phyloP scores from a whole-genome alignment of 37 sponge, comb jelly and placozoan species.

The Halichondria panicea region DNA sequence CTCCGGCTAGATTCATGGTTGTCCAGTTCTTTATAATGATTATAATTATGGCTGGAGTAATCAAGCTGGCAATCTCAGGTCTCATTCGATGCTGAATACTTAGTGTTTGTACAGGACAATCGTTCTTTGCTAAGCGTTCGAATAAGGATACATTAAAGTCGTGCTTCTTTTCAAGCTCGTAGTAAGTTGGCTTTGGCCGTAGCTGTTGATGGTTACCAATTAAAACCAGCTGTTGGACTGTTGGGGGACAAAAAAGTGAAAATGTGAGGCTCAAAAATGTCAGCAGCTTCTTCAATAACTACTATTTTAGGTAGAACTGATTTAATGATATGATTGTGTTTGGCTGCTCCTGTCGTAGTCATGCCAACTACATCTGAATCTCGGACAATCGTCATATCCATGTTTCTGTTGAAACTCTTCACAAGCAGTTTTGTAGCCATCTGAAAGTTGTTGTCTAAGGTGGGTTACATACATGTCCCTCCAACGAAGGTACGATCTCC shows the following conservation, averaged over 20 bases:
- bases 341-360: constrained; percentile 96
- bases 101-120: constrained; percentile 59
- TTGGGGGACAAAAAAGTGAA: constrained; percentile 79
- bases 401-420: no score
- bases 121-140: constrained; percentile 67
- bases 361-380: constrained; percentile 84
- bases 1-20: constrained; percentile 49
- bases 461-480: no score
- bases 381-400: constrained; percentile 34
- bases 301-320: constrained; percentile 79
- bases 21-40: constrained; percentile 37
- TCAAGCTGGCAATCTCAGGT: constrained; percentile 79
- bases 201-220: constrained; percentile 98
- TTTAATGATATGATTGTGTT: constrained; percentile 63
- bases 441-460: no score
- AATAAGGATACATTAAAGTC: constrained; percentile 85
- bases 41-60: constrained; percentile 73
- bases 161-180: constrained; percentile 67
- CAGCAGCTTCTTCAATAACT: constrained; percentile 97
- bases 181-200: constrained; percentile 73
- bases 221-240: constrained; percentile 85
- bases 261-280: constrained; percentile 91
- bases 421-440: no score
- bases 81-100: constrained; percentile 86
- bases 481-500: no score